Percentiles rank a stretch among this genome's conserved stretches.
Conservation (phyloP, 2,888 invertebrate species). For the Onchidella celtica region DNA sequence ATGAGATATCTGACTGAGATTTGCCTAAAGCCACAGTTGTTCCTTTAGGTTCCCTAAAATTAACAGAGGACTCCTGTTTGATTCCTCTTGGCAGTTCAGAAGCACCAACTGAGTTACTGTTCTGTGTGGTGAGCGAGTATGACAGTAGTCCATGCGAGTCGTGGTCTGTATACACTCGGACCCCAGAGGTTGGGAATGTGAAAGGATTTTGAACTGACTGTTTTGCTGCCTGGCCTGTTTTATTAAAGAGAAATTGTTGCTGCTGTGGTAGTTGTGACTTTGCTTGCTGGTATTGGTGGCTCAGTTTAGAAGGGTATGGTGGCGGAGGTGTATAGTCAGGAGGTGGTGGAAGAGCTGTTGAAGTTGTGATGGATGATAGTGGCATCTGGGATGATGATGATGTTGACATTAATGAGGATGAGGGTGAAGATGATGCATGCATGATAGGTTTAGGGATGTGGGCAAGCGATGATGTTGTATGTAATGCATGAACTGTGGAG, state of each 20-base stretch:
- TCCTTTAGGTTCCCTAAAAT: constrained; percentile 1
- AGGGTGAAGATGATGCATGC: constrained; percentile 2
- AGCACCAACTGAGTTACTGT: not conserved
- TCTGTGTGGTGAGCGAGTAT: constrained; percentile 18
- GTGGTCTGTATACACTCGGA: constrained; percentile 29
- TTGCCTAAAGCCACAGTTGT: not conserved
- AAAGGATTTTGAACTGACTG: constrained; percentile 48
- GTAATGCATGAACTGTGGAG: constrained; percentile 5
- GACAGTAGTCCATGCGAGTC: constrained; percentile 11
- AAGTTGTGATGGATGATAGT: constrained; percentile 24
- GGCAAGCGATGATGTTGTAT: constrained; percentile 26
- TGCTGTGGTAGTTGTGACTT: constrained; percentile 28
- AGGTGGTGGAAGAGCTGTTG: constrained; percentile 31
- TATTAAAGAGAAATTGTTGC: constrained; percentile 10
- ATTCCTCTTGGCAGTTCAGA: not conserved
- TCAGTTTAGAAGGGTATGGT: constrained; percentile 26
- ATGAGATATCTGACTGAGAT: constrained; percentile 42
- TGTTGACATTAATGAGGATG: not conserved
- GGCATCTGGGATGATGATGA: constrained; percentile 1
- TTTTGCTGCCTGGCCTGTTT: constrained; percentile 16
- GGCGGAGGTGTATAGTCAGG: constrained; percentile 44
- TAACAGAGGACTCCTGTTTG: not conserved
- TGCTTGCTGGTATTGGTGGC: constrained; percentile 27
- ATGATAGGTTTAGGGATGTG: constrained; percentile 38
- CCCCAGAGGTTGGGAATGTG: constrained; percentile 51